phyloP scores from a whole-genome alignment of 2,888 invertebrate genomes.

The Chelonus formosanus region DNA sequence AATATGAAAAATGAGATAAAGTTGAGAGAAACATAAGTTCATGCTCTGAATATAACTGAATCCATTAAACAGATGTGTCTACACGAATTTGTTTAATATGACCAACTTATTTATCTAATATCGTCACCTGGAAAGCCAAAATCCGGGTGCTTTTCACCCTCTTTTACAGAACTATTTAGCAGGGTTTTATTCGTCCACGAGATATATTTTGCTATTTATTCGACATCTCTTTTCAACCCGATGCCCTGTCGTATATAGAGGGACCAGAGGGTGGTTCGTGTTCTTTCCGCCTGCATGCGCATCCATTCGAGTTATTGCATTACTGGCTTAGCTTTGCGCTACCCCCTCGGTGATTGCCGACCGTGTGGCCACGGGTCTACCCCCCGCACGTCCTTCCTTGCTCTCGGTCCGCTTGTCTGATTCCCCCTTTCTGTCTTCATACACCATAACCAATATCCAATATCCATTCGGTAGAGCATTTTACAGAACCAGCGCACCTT shows the following conservation, averaged over 20 bases:
- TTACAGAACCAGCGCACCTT: slow-evolving; percentile 54
- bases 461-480: slow-evolving; percentile 46
- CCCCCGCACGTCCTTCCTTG: slow-evolving; percentile 28
- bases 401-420: slow-evolving; percentile 17
- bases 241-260: slow-evolving; percentile 1
- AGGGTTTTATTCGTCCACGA: slow-evolving; percentile 1
- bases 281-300: slow-evolving; percentile 59
- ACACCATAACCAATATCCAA: slow-evolving; percentile 52
- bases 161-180: slow-evolving; percentile 1
- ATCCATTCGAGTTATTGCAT: slow-evolving; percentile 63
- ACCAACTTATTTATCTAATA: slow-evolving; percentile 7
- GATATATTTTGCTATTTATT: slow-evolving; percentile 15
- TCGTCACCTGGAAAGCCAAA: slow-evolving; percentile 20
- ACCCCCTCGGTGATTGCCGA: slow-evolving; percentile 43
- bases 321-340: slow-evolving; percentile 60
- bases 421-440: slow-evolving; percentile 25
- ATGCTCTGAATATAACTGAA: not conserved
- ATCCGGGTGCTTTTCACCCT: slow-evolving; percentile 10
- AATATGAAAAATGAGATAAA: too few species aligned
- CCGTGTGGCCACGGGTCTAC: slow-evolving; percentile 39
- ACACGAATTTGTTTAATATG: slow-evolving; percentile 3
- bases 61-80: slow-evolving; percentile 6
- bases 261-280: slow-evolving; percentile 40
- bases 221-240: not conserved
- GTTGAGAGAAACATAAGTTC: too few species aligned